Conservation (phyloP, 2,888 invertebrate species). For the Neocrepidodera transversa region DNA sequence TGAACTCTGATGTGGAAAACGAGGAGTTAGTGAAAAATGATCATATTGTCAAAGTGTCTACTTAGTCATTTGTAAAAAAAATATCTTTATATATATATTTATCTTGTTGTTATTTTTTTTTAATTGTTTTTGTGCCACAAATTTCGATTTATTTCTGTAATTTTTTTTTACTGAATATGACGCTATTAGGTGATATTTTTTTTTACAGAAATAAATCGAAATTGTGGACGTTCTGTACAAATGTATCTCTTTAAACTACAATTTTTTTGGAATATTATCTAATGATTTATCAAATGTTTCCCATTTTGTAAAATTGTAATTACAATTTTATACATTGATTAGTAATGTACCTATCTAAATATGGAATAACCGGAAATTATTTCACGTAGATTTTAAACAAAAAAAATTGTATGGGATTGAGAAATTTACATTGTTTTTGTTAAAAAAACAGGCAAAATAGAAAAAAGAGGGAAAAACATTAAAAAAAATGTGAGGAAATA, state of each 20-base stretch:
- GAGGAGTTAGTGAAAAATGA: slow-evolving; percentile 68
- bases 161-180: too few relatives aligned
- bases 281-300: not conserved
- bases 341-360: too few relatives aligned
- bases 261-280: slow-evolving; percentile 13
- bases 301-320: slow-evolving; percentile 3
- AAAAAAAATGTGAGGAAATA: too few relatives aligned
- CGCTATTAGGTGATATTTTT: too few relatives aligned
- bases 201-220: too few relatives aligned
- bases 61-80: slow-evolving; percentile 60
- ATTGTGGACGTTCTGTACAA: not conserved
- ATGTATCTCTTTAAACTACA: slow-evolving; percentile 4
- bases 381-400: too few relatives aligned
- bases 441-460: too few relatives aligned
- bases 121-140: not conserved
- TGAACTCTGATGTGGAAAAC: slow-evolving; percentile 54
- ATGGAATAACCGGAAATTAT: too few relatives aligned
- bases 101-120: slow-evolving; percentile 15
- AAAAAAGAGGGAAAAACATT: too few relatives aligned
- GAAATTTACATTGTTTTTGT: too few relatives aligned
- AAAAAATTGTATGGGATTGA: too few relatives aligned
- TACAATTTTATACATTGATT: not conserved
- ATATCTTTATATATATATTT: slow-evolving; percentile 11
- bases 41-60: slow-evolving; percentile 66
- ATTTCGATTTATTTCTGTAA: slow-evolving; percentile 1